A percentile compares a stretch with the other conserved stretches of the same genome.
Evolutionary conservation across 2,113 vertebrate species (phyloP).

Genomic region (Rhinolophus sinicus): DNA sequence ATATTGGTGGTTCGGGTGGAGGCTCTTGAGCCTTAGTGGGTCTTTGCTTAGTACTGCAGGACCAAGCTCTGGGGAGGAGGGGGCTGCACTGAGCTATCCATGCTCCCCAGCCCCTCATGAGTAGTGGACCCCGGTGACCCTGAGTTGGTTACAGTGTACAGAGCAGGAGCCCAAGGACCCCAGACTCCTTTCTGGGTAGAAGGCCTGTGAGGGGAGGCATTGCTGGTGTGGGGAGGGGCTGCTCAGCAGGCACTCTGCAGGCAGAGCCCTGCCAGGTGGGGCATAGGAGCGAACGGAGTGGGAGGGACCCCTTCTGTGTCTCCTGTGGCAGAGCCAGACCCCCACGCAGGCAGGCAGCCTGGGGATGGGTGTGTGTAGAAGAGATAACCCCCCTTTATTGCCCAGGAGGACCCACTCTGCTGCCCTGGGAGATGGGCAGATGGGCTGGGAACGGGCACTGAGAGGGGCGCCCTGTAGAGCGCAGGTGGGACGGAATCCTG

Average conservation of each 20-base stretch:
- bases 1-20: accelerated
- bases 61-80: not conserved
- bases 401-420: accelerated
- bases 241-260: not conserved
- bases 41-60: not conserved
- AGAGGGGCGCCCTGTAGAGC: not conserved
- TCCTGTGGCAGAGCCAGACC: not conserved
- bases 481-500: not conserved
- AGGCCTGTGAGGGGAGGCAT: not conserved
- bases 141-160: not conserved
- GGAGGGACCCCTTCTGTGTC: not conserved
- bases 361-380: no score
- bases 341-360: not conserved
- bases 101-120: not conserved
- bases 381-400: no score
- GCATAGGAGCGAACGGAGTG: accelerated
- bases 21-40: accelerated
- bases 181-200: not conserved
- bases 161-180: not conserved
- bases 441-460: accelerated
- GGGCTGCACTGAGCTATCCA: accelerated
- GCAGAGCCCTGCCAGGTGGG: accelerated
- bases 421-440: accelerated
- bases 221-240: not conserved
- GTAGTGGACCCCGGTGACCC: accelerated